Evolutionary conservation across 1,140 invertebrate genomes (phyloP).

Genomic region (Microvelia longipes): DNA sequence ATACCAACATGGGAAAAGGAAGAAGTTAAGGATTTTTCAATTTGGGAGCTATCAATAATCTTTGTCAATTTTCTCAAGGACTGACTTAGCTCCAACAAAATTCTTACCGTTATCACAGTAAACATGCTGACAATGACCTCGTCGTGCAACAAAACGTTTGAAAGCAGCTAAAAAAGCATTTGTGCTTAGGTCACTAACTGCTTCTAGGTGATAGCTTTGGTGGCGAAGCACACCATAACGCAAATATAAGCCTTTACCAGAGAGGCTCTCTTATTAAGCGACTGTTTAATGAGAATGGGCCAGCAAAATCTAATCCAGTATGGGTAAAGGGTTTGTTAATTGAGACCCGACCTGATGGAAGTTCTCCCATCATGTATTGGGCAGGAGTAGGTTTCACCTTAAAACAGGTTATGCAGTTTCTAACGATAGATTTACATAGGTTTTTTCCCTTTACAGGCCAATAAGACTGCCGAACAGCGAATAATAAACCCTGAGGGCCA

Average conservation of each 20-base stretch:
- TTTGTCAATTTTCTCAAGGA: slow-evolving; percentile 6
- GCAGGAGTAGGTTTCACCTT: background rate
- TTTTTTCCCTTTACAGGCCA: slow-evolving; percentile 1
- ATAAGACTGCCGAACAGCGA: background rate
- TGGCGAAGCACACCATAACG: slow-evolving; percentile 24
- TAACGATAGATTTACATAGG: background rate
- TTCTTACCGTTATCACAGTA: slow-evolving; percentile 30
- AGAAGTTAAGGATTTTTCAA: background rate
- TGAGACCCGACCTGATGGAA: slow-evolving; percentile 23
- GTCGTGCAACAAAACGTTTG: slow-evolving; percentile 27
- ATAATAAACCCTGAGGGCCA: background rate
- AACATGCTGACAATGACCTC: slow-evolving; percentile 27
- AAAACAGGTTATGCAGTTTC: background rate
- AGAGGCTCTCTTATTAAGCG: background rate
- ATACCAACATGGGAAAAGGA: background rate
- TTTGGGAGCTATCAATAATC: background rate
- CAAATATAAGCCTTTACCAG: slow-evolving; percentile 10
- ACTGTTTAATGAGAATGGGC: slow-evolving; percentile 14
- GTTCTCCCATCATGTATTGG: background rate
- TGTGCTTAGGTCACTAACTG: slow-evolving; percentile 26
- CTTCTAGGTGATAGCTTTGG: slow-evolving; percentile 24
- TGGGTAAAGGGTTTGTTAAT: slow-evolving; percentile 27
- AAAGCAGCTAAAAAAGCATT: slow-evolving; percentile 29
- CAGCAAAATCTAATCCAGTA: slow-evolving; percentile 25
- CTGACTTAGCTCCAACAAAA: slow-evolving; percentile 24